Percentiles rank a stretch among this genome's conserved stretches.
These are phyloP conservation scores for Chymomyza amoena DNA, from an alignment of 2,888 invertebrate species.

Conservation along the genomic window DNA sequence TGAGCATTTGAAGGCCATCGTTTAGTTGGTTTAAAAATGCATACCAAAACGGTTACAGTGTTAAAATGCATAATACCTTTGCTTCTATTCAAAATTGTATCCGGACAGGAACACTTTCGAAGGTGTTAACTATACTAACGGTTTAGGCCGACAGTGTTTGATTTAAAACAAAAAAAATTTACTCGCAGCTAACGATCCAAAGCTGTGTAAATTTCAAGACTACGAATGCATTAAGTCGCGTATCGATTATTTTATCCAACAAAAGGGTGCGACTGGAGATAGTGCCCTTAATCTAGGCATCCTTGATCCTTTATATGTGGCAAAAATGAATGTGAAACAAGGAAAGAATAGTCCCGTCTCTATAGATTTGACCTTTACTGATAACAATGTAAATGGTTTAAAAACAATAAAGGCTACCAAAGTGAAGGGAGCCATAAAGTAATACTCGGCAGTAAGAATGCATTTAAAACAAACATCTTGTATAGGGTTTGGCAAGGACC, in stretches of 20 bases:
- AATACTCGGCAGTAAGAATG: background rate
- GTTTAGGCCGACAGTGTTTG: no score
- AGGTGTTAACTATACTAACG: slow-evolving; percentile 24
- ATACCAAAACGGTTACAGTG: slow-evolving; percentile 23
- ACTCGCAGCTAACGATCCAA: slow-evolving; percentile 60
- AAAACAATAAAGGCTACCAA: slow-evolving; percentile 40
- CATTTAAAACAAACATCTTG: background rate
- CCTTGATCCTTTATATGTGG: slow-evolving; percentile 66
- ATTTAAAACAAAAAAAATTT: no score
- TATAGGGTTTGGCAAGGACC: slow-evolving; percentile 64
- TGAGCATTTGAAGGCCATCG: background rate
- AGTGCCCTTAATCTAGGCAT: slow-evolving; percentile 60
- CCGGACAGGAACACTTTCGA: slow-evolving; percentile 46
- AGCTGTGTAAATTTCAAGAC: slow-evolving; percentile 68
- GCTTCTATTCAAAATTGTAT: slow-evolving; percentile 10
- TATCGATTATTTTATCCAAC: slow-evolving; percentile 39
- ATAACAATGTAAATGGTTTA: slow-evolving; percentile 63
- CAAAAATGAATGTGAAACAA: slow-evolving; percentile 65
- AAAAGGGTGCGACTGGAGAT: slow-evolving; percentile 54
- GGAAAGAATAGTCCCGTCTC: slow-evolving; percentile 74
- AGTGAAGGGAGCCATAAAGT: slow-evolving; percentile 54
- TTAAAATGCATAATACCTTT: slow-evolving; percentile 3
- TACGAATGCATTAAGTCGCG: slow-evolving; percentile 51
- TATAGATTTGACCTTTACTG: slow-evolving; percentile 69
- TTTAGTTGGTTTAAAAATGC: slow-evolving; percentile 24